A percentile compares a stretch with the other conserved stretches of the same genome.
Evolutionary conservation across 2,888 invertebrate species (phyloP).

Genomic region (Alsophila aescularia): DNA sequence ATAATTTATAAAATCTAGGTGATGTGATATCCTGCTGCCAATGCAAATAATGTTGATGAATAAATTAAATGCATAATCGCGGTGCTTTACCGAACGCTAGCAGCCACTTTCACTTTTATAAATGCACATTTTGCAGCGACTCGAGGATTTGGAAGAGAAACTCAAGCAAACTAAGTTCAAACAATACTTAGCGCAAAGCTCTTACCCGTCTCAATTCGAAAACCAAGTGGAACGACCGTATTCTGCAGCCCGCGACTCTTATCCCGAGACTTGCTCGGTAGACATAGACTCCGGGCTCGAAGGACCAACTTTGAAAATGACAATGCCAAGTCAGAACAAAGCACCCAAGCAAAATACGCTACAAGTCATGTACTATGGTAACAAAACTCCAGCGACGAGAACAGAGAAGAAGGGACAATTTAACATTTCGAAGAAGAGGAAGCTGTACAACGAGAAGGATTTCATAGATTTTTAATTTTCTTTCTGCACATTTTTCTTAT

Average conservation of each 20-base stretch:
- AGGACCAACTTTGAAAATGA: slow-evolving; percentile 39
- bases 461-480: slow-evolving; percentile 63
- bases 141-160: slow-evolving; percentile 78
- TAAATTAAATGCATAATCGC: slow-evolving; percentile 16
- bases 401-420: slow-evolving; percentile 70
- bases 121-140: slow-evolving; percentile 50
- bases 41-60: neutral
- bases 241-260: slow-evolving; percentile 57
- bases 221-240: slow-evolving; percentile 71
- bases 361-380: slow-evolving; percentile 69
- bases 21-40: neutral
- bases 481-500: neutral
- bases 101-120: slow-evolving; percentile 22
- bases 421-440: slow-evolving; percentile 74
- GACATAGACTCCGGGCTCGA: slow-evolving; percentile 51
- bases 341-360: slow-evolving; percentile 53
- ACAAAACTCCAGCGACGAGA: slow-evolving; percentile 48
- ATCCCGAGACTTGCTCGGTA: slow-evolving; percentile 42
- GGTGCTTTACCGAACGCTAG: slow-evolving; percentile 8
- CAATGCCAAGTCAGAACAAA: slow-evolving; percentile 48
- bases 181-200: slow-evolving; percentile 67
- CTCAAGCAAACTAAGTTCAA: slow-evolving; percentile 75
- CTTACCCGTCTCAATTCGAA: slow-evolving; percentile 62
- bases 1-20: neutral
- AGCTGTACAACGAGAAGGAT: slow-evolving; percentile 73